These are phyloP conservation scores for Drosophila niveifrons DNA, from an alignment of 2,888 invertebrate species.

Conservation along the genomic window DNA sequence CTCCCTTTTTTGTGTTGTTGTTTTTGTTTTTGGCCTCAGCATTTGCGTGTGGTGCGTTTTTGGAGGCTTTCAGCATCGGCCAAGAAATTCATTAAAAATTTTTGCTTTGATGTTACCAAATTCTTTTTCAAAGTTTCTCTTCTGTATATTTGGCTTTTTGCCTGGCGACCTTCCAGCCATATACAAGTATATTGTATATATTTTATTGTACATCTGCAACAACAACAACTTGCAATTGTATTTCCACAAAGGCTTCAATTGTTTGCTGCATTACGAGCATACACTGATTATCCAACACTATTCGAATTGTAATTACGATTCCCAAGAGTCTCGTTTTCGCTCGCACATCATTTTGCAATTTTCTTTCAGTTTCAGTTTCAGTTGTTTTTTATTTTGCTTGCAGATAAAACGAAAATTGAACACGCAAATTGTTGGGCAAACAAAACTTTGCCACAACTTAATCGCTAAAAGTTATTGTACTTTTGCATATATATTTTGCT, in stretches of 20 bases:
- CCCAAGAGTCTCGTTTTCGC: slow-evolving; percentile 20
- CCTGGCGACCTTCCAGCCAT: not conserved
- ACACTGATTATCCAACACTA: slow-evolving; percentile 22
- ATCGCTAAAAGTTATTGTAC: slow-evolving; percentile 56
- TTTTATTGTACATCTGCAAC: slow-evolving; percentile 5
- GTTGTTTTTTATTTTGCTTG: slow-evolving; percentile 22
- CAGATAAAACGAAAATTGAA: slow-evolving; percentile 50
- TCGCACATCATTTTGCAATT: slow-evolving; percentile 26
- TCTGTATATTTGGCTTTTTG: slow-evolving; percentile 59
- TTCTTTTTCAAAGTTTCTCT: slow-evolving; percentile 74
- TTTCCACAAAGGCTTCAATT: slow-evolving; percentile 44
- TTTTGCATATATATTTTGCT: slow-evolving; percentile 9
- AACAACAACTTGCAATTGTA: slow-evolving; percentile 43
- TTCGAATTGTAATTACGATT: slow-evolving; percentile 58
- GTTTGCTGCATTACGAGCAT: slow-evolving; percentile 21
- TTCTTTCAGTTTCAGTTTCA: slow-evolving; percentile 33
- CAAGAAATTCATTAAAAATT: slow-evolving; percentile 79
- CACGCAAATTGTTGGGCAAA: slow-evolving; percentile 56
- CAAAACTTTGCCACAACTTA: slow-evolving; percentile 58
- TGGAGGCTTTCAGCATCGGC: slow-evolving; percentile 65
- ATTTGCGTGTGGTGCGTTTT: slow-evolving; percentile 72
- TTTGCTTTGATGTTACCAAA: slow-evolving; percentile 80
- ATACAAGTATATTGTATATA: slow-evolving; percentile 2
- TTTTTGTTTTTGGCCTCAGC: slow-evolving; percentile 33
- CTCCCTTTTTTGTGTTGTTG: slow-evolving; percentile 44